Conservation (phyloP, 2,113 vertebrate genomes). For the Albula goreensis region DNA sequence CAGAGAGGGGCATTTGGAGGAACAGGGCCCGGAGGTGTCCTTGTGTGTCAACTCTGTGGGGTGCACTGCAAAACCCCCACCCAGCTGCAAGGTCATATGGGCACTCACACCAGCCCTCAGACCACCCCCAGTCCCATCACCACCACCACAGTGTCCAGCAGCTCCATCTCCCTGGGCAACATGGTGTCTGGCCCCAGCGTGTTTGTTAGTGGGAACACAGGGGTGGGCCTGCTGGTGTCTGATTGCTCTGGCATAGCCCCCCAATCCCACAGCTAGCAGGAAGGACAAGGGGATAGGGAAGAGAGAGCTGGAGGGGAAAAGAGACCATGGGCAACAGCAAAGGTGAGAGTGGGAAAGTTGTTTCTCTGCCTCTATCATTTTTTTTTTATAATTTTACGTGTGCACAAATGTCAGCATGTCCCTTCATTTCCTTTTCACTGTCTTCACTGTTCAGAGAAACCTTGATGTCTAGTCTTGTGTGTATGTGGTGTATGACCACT, state of each 20-base stretch:
- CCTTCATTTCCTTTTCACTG: background rate
- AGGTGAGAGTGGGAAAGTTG: background rate
- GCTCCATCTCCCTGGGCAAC: slow-evolving; percentile 68
- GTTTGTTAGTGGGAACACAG: slow-evolving; percentile 65
- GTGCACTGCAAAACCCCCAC: slow-evolving; percentile 90
- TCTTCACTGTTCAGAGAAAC: background rate
- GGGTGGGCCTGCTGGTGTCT: slow-evolving; percentile 73
- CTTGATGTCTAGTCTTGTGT: background rate
- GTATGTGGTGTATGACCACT: background rate
- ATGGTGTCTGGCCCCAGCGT: slow-evolving; percentile 67
- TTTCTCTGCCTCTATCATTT: background rate
- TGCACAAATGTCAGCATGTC: background rate
- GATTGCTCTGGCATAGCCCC: slow-evolving; percentile 74
- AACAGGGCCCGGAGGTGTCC: slow-evolving; percentile 75
- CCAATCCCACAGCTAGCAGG: slow-evolving; percentile 71
- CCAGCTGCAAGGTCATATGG: slow-evolving; percentile 91
- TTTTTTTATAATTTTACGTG: background rate
- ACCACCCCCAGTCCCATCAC: slow-evolving; percentile 46
- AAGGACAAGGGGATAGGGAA: slow-evolving; percentile 7
- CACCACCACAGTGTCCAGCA: slow-evolving; percentile 57
- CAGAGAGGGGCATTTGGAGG: slow-evolving; percentile 68
- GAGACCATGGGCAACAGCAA: background rate
- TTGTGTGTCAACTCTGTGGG: slow-evolving; percentile 85
- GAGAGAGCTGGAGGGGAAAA: background rate
- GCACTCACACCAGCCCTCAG: slow-evolving; percentile 60